Conservation (phyloP, 2,113 vertebrate genomes). For the Hippoglossus stenolepis region DNA sequence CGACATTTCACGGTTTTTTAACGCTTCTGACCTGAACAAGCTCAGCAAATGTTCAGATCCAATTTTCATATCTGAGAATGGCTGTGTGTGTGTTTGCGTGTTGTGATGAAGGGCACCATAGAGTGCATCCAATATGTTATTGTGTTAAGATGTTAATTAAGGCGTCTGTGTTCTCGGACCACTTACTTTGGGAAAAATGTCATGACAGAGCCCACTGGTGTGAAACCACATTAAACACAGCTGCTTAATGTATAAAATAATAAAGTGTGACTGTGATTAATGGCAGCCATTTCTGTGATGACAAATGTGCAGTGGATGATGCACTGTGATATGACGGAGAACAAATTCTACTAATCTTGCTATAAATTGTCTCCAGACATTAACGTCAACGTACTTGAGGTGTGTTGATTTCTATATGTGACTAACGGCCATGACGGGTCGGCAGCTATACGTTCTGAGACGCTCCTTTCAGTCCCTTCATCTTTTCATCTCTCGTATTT, state of each 20-base stretch:
- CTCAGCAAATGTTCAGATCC: too few species aligned
- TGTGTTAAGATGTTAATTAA: constrained; percentile 45
- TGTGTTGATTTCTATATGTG: constrained; percentile 25
- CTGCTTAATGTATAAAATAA: constrained; percentile 63
- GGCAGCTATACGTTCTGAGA: constrained; percentile 33
- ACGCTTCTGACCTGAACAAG: too few species aligned
- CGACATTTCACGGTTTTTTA: too few species aligned
- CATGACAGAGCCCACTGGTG: constrained; percentile 45
- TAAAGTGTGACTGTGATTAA: constrained; percentile 63
- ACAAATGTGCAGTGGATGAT: constrained; percentile 35
- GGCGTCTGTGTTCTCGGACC: constrained; percentile 54
- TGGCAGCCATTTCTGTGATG: constrained; percentile 24
- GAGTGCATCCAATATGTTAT: constrained; percentile 45
- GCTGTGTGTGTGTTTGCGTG: constrained; percentile 7
- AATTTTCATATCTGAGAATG: neutral
- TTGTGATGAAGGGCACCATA: neutral
- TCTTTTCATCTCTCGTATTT: constrained; percentile 47
- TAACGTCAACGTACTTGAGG: neutral
- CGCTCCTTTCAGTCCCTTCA: constrained; percentile 39
- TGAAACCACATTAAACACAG: constrained; percentile 61
- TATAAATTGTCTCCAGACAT: constrained; percentile 17
- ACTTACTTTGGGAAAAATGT: constrained; percentile 62
- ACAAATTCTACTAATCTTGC: constrained; percentile 24
- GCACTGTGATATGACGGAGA: constrained; percentile 10
- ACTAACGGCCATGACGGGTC: constrained; percentile 23